Conservation (phyloP, 2,888 invertebrate genomes). For the Tortrix viridana region DNA sequence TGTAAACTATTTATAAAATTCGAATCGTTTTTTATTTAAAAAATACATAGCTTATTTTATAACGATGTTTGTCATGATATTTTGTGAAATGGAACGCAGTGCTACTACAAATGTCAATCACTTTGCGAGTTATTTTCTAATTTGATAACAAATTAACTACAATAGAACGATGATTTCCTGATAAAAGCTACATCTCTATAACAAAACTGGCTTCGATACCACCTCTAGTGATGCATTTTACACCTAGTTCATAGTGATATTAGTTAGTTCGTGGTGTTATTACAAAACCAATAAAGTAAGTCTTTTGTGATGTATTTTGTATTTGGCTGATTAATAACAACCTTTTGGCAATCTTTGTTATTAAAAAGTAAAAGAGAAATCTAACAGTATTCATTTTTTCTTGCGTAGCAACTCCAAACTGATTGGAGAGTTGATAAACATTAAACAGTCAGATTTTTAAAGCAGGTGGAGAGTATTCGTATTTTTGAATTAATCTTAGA, state of each 20-base stretch:
- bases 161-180: conserved; percentile 40
- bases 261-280: conserved; percentile 25
- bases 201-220: conserved; percentile 24
- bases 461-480: conserved; percentile 4
- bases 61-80: background rate
- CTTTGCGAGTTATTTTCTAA: conserved; percentile 23
- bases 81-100: conserved; percentile 21
- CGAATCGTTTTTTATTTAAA: too few species aligned
- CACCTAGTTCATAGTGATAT: conserved; percentile 27
- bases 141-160: conserved; percentile 48
- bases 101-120: conserved; percentile 31
- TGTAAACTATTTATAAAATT: too few species aligned
- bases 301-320: conserved; percentile 33
- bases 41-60: background rate
- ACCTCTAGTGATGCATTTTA: conserved; percentile 34
- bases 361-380: conserved; percentile 16
- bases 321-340: conserved; percentile 28
- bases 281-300: conserved; percentile 30
- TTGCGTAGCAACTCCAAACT: background rate
- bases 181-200: conserved; percentile 33
- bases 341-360: conserved; percentile 12
- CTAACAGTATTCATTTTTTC: conserved; percentile 6
- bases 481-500: conserved; percentile 1
- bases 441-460: conserved; percentile 11
- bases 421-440: conserved; percentile 18